phyloP scores from a whole-genome alignment of 2,113 vertebrate genomes.

The Malurus cyaneus region DNA sequence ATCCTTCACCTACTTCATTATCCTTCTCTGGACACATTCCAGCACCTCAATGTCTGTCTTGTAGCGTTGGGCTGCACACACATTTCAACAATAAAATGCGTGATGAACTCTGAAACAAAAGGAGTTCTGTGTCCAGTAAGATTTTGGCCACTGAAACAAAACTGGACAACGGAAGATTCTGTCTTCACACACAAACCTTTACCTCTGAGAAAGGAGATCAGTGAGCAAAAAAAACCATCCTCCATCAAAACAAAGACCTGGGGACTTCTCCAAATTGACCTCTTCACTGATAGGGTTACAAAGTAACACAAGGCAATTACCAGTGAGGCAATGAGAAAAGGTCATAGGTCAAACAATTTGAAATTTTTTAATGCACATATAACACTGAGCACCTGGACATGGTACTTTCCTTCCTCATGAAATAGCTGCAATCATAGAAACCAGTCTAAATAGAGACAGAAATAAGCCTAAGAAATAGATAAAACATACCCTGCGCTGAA shows the following conservation, averaged over 20 bases:
- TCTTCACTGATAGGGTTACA: background rate
- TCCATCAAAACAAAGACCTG: background rate
- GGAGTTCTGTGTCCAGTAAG: background rate
- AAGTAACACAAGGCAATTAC: background rate
- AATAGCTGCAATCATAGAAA: background rate
- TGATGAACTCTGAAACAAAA: background rate
- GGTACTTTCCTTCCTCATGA: background rate
- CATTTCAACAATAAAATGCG: background rate
- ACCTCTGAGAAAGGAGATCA: background rate
- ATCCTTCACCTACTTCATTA: background rate
- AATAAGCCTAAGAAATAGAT: background rate
- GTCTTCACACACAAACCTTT: background rate
- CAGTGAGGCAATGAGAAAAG: background rate
- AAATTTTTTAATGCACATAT: background rate
- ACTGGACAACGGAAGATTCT: background rate
- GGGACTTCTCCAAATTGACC: background rate
- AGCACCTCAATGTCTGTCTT: background rate
- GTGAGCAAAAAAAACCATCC: background rate
- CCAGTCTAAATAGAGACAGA: background rate
- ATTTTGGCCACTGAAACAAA: background rate
- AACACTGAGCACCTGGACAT: background rate
- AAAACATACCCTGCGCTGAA: constrained; percentile 85
- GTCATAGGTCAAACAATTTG: background rate
- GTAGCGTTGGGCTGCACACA: background rate
- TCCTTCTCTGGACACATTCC: background rate